These are phyloP conservation scores for Epinotia brunnichana DNA, from an alignment of 2,888 invertebrate genomes.

Conservation along the genomic window DNA sequence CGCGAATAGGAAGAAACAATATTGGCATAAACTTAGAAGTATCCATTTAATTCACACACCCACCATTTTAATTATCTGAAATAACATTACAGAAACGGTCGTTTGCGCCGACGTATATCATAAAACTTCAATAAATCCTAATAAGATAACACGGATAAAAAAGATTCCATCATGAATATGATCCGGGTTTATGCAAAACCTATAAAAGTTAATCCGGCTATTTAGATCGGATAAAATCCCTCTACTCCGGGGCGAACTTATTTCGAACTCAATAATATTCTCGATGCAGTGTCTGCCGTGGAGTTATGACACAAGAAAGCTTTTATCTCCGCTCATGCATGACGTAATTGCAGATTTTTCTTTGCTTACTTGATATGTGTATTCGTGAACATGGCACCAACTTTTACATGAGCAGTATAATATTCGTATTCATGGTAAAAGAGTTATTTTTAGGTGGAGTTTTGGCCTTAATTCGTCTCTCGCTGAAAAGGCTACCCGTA, in stretches of 20 bases:
- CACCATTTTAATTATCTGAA: neutral
- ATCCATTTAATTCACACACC: no score
- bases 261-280: slow-evolving; percentile 54
- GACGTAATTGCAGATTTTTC: slow-evolving; percentile 46
- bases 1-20: no score
- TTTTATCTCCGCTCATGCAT: slow-evolving; percentile 63
- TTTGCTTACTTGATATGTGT: slow-evolving; percentile 44
- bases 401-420: slow-evolving; percentile 45
- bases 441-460: neutral
- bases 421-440: neutral
- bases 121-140: neutral
- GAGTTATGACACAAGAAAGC: slow-evolving; percentile 70
- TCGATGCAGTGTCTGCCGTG: slow-evolving; percentile 52
- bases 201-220: slow-evolving; percentile 40
- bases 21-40: no score
- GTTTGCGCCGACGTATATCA: neutral
- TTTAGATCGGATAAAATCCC: slow-evolving; percentile 34
- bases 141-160: slow-evolving; percentile 17
- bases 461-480: neutral
- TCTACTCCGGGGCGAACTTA: slow-evolving; percentile 42
- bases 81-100: neutral
- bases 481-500: neutral
- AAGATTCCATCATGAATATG: slow-evolving; percentile 23
- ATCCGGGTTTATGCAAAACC: slow-evolving; percentile 38
- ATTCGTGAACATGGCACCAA: slow-evolving; percentile 38